Evolutionary conservation across 2,888 invertebrate genomes (phyloP).

Genomic region (Julus scandinavius): DNA sequence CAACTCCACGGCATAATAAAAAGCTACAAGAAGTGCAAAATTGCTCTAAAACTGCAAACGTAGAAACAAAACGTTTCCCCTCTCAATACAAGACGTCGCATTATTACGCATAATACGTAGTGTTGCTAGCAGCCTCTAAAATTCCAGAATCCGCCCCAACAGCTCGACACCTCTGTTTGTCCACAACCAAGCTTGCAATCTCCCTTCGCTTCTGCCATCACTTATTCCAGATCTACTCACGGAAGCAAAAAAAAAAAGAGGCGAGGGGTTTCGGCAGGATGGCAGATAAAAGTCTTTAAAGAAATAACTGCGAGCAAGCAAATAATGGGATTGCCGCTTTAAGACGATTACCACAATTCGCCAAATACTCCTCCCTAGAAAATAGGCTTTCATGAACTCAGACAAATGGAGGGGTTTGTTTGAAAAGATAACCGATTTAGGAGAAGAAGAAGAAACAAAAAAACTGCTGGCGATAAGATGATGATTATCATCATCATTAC

Average conservation of each 20-base stretch:
- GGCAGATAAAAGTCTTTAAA: slow-evolving; percentile 37
- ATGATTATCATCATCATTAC: slow-evolving; percentile 44
- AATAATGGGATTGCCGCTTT: slow-evolving; percentile 46
- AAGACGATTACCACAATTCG: slow-evolving; percentile 46
- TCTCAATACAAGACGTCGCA: background rate
- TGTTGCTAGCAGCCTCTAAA: background rate
- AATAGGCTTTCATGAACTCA: slow-evolving; percentile 42
- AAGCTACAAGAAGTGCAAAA: background rate
- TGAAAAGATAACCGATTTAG: slow-evolving; percentile 46
- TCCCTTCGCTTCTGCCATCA: background rate
- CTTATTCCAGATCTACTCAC: background rate
- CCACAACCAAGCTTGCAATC: background rate
- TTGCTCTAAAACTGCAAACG: background rate
- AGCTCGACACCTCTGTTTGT: background rate
- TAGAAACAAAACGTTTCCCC: background rate
- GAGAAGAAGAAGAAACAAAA: background rate
- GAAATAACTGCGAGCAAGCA: slow-evolving; percentile 43
- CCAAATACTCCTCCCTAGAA: slow-evolving; percentile 33
- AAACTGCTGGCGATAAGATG: slow-evolving; percentile 45
- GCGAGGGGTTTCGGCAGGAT: slow-evolving; percentile 32
- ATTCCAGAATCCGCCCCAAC: background rate
- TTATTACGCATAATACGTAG: background rate
- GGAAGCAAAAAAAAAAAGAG: background rate
- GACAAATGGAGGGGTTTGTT: slow-evolving; percentile 46
- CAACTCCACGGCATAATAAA: background rate